Base-by-base conservation (phyloP, 1,140 invertebrate genomes). In the Cydia fagiglandana region DNA sequence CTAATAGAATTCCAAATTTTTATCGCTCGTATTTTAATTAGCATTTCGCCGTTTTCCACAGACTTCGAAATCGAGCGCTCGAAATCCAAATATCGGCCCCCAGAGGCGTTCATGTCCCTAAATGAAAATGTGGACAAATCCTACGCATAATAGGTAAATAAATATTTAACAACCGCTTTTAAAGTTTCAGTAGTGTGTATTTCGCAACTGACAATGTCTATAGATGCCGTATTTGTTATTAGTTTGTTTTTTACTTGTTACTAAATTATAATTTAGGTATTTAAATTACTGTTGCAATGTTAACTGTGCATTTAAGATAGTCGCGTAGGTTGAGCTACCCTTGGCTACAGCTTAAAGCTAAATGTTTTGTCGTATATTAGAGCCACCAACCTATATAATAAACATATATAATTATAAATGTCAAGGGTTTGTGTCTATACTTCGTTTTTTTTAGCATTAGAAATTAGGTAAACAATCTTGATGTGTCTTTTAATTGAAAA, bases 241-340 rank as follows among this genome's bases (percentile, higher is more conserved):
- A 64, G 38, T 41, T 28, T 34, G 15, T n/a, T 68, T 34, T 34
- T 12, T 68, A 53, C 5, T n/a, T 53, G 50, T 53, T 17, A 9
- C 5, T n/a, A 61, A 61, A 61, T 24, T 61, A 24, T 24, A 61
- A 17, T 53, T 12, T 61, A 24, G n/a, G 12, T 70, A 9, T 70
- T 15, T 70, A 41, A 38, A 7, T 68, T 68, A 68, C 64, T n/a
- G 64, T 41, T 41, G 34, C n/a, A 41, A 45, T 70, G 34, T 70
- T 70, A 6, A 66, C 15, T 38, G 0, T 70, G 66, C 66, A 70
- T 70, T 70, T 70, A 70, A 70, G 12, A 38, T 70, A 41, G 66
- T n/a, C 41, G 15, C 34, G 53, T 61, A 17, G 56, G 56, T 24
- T 24, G 17, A 61, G 17, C 9, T 24, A 61, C 20, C 56, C 17